Percentiles rank a stretch among this genome's conserved stretches.
Conservation (phyloP, 2,113 vertebrate genomes). For the Tachuris rubrigastra region DNA sequence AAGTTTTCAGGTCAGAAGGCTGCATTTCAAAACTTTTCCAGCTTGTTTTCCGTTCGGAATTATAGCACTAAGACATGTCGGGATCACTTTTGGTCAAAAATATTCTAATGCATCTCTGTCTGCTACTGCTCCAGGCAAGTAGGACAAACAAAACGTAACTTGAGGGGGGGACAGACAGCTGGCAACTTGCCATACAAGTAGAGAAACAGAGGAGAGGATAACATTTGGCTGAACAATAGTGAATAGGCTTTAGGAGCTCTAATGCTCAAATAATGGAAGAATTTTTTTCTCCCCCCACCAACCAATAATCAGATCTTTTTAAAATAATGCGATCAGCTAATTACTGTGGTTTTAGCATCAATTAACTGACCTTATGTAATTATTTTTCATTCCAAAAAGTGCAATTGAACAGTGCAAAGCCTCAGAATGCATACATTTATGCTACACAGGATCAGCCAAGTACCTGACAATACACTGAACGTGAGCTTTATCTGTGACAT, state of each 20-base stretch:
- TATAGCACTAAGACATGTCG: neutral
- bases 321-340: neutral
- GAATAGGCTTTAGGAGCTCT: conserved; percentile 66
- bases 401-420: neutral
- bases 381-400: neutral
- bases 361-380: neutral
- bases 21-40: neutral
- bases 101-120: neutral
- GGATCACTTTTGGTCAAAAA: neutral
- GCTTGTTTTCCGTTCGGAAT: neutral
- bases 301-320: neutral
- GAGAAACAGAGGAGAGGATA: conserved; percentile 49
- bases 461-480: neutral
- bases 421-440: neutral
- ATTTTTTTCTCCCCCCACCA: neutral
- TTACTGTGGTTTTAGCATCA: neutral
- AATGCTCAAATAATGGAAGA: conserved; percentile 43
- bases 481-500: neutral
- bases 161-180: neutral
- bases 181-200: conserved; percentile 58
- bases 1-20: neutral
- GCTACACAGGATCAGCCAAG: neutral
- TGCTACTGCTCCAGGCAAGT: neutral
- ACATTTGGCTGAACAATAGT: conserved; percentile 71
- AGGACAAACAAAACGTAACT: conserved; percentile 8